phyloP scores from a whole-genome alignment of 1,140 invertebrate species.

The Apis dorsata region DNA sequence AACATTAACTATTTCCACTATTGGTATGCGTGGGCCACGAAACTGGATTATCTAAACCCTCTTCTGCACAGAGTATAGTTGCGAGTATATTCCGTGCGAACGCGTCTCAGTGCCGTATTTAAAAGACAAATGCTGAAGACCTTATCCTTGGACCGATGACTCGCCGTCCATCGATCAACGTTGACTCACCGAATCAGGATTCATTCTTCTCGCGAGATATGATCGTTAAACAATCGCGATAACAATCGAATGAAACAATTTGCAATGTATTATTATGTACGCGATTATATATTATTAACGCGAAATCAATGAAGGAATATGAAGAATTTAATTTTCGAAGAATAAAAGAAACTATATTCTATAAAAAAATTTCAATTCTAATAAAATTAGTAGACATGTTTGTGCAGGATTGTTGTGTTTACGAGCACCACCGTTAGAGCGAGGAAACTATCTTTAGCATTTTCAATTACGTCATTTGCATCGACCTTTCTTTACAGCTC shows the following conservation, averaged over 20 bases:
- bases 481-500: slow-evolving; percentile 55
- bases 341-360: neutral
- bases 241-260: too few species aligned
- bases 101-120: neutral
- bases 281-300: too few species aligned
- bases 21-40: slow-evolving; percentile 31
- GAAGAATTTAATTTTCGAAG: neutral
- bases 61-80: neutral
- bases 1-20: slow-evolving; percentile 16
- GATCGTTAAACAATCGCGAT: neutral
- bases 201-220: neutral
- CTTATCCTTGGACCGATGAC: slow-evolving; percentile 32
- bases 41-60: slow-evolving; percentile 41
- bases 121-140: slow-evolving; percentile 12
- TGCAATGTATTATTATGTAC: too few species aligned
- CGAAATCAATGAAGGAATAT: neutral
- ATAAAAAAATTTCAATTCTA: neutral
- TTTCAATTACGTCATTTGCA: slow-evolving; percentile 55
- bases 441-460: slow-evolving; percentile 36
- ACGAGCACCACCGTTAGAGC: neutral
- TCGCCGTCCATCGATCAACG: slow-evolving; percentile 25
- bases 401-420: neutral
- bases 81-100: neutral
- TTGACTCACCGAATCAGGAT: slow-evolving; percentile 17
- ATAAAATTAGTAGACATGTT: too few species aligned